Base-by-base conservation (phyloP, 1,140 invertebrate species). In the Probaryconus sp. region DNA sequence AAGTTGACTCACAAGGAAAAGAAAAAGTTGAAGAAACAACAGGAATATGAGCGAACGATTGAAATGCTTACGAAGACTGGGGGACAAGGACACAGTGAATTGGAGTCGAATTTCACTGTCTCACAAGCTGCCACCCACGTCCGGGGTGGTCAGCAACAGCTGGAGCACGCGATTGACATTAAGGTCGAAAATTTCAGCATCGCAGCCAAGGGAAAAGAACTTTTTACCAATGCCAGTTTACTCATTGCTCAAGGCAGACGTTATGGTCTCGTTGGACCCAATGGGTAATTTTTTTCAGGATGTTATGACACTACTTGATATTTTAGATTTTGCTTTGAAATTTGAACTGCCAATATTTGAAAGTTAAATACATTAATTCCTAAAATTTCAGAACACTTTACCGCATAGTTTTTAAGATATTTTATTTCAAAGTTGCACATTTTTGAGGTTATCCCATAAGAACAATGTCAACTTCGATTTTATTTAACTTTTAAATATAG, bases 141-240 rank as follows among this genome's bases (percentile, higher is more conserved):
- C 38, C 82, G 83, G 0, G 79, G 97, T 74, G 91, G 94, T 76
- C 92, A 92, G 24, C 92, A 92, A 21, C 93, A 96, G 14, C 78
- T 98, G 42, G 97, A 99, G 82, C 95, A 97, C 86, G 96, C 97
- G 2, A 94, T 98, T 11, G 98, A 99, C 87, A 99, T 99, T 17
- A 99, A 99, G 90, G 94, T 98, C 14, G 98, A 99, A 82, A 98
- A 98, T 86, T 99, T 99, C 83, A 98, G 96, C 51, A 99, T 99
- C 68, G 93, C 96, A 14, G 98, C 98, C 0, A 96, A 97, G 85
- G 98, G 98, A 26, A 98, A 99, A 80, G 96, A 99, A 85, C 88
- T 99, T 11, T 99, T 99, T 86, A 94, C 97, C 6, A 99, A 99
- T 89, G 98, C 98, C 0, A 96, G 92, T 87, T 87, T 99, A 3